Conservation (phyloP, 1,140 invertebrate genomes). For the Halictus rubicundus region DNA sequence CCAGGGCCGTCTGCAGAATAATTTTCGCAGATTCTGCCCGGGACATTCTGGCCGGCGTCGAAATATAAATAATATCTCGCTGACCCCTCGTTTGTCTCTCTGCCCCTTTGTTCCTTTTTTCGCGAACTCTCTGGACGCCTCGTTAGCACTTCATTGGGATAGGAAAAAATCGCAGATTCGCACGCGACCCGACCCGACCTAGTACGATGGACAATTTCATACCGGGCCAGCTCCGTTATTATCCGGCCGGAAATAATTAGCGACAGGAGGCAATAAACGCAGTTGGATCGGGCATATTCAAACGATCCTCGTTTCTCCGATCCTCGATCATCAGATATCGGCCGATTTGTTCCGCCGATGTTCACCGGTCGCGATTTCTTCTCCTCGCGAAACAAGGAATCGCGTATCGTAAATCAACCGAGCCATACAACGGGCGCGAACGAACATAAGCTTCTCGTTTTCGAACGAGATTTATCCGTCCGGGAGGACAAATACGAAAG, state of each 20-base stretch:
- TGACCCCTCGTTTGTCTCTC: too few relatives aligned
- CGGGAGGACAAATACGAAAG: background rate
- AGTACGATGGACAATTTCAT: too few relatives aligned
- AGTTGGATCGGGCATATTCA: conserved; percentile 13
- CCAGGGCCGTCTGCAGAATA: too few relatives aligned
- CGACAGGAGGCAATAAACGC: conserved; percentile 28
- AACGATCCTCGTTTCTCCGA: conserved; percentile 18
- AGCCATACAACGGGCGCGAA: background rate
- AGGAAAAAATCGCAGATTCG: background rate
- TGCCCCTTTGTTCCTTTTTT: background rate
- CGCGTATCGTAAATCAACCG: conserved; percentile 26
- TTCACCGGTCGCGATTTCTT: conserved; percentile 4
- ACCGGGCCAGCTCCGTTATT: too few relatives aligned
- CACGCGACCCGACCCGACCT: background rate
- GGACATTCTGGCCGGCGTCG: too few relatives aligned
- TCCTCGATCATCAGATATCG: conserved; percentile 43
- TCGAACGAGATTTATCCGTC: background rate
- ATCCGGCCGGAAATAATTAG: conserved; percentile 10
- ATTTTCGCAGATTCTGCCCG: too few relatives aligned
- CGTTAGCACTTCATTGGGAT: background rate
- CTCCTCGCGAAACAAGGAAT: conserved; percentile 6
- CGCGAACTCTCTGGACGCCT: too few relatives aligned
- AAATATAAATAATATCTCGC: background rate
- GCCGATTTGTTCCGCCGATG: conserved; percentile 32
- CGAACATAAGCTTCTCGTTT: background rate